Evolutionary conservation across 2,888 invertebrate species (phyloP), one percentile per base, ranked within the genome.

Genomic region (Chaitophorus viminalis): DNA sequence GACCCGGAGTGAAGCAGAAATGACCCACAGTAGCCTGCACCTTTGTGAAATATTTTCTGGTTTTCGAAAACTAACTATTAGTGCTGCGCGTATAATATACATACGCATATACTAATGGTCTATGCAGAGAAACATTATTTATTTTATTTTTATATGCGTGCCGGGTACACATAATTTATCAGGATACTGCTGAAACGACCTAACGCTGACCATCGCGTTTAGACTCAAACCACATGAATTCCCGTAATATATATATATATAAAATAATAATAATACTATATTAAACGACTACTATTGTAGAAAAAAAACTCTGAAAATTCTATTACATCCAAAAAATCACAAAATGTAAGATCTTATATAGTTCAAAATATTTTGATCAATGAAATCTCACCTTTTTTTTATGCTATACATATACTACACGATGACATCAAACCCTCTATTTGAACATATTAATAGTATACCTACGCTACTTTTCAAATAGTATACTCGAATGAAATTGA

Each of bases 151-250:
- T 21, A 0, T 60, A 18, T 6, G 4, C 6, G 25, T 21, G 25
- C 60, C 21, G 25, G 25, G 60, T 31, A 3, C 9, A 60, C n/a
- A 70, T 70, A 31, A 82, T 82, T 72, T 74, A 82, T 72, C 82
- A 54, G 33, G 52, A 82, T 54, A 18, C 21, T 17, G 70, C 70
- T 33, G 72, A 82, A 74, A 82, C 70, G 25, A 25, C 60, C 25
- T 5, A 21, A 31, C 70, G 70, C 31, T 29, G 70, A 70, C 31
- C 70, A 11, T 39, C 14, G 39, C 39, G 46, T 81, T 81, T 46
- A 36, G 21, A 39, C 81, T 21, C 11, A 81, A 81, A 70, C 46
- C 81, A 36, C 60, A 25, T 39, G 81, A 68, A n/a, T 81, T 70
- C 31, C 36, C 39, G 65, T 9, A 14, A 78, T n/a, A n/a, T n/a